Evolutionary conservation across 2,797 vertebrate genomes (phyloP).

Genomic region (Amniataba percoides): DNA sequence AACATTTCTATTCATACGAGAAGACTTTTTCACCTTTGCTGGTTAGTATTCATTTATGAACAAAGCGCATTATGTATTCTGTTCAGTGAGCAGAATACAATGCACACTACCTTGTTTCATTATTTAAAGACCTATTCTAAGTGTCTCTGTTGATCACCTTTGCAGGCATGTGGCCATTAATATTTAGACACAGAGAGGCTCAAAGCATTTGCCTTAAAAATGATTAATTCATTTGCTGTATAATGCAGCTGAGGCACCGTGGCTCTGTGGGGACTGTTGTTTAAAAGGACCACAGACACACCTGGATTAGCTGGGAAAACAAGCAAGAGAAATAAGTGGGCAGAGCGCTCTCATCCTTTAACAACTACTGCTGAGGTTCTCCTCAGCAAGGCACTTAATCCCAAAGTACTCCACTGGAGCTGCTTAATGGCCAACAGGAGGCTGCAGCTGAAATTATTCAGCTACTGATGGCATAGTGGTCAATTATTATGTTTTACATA

Average conservation of each 20-base stretch:
- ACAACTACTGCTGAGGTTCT: slow-evolving; percentile 43
- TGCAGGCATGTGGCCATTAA: slow-evolving; percentile 61
- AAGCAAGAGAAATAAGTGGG: slow-evolving; percentile 22
- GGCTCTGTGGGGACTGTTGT: slow-evolving; percentile 36
- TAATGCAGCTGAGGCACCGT: slow-evolving; percentile 30
- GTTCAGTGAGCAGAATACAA: slow-evolving; percentile 53
- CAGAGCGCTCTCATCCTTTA: slow-evolving; percentile 41
- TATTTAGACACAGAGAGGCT: slow-evolving; percentile 64
- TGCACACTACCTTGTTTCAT: slow-evolving; percentile 56
- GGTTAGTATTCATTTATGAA: slow-evolving; percentile 68
- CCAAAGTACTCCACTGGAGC: slow-evolving; percentile 42
- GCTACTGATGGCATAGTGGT: slow-evolving; percentile 3
- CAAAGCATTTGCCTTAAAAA: slow-evolving; percentile 50
- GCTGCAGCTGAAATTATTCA: slow-evolving; percentile 36
- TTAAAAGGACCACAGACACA: slow-evolving; percentile 48
- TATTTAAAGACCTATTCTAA: slow-evolving; percentile 68
- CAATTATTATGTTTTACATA: slow-evolving; percentile 30
- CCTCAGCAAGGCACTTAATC: slow-evolving; percentile 51
- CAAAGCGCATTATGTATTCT: slow-evolving; percentile 62
- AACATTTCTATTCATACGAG: slow-evolving; percentile 40
- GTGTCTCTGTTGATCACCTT: slow-evolving; percentile 68
- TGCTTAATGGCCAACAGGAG: slow-evolving; percentile 45
- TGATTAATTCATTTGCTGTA: slow-evolving; percentile 56
- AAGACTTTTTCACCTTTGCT: slow-evolving; percentile 37
- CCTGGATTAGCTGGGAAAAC: slow-evolving; percentile 53